These are phyloP conservation scores for Xestia rhomboidea DNA, from an alignment of 2,888 invertebrate species.

Conservation along the genomic window DNA sequence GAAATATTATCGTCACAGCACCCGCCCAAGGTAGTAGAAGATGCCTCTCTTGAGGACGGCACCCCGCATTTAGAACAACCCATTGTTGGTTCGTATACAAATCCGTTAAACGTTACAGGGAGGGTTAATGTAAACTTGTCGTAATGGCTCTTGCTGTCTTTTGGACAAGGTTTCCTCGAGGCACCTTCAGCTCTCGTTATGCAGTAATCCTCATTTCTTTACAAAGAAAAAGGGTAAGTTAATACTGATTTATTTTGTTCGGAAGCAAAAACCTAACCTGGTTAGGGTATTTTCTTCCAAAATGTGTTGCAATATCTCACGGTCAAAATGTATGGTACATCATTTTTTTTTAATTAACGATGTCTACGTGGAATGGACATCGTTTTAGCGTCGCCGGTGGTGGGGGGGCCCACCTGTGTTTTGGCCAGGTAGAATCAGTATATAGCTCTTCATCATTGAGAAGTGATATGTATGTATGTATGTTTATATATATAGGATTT, in stretches of 20 bases:
- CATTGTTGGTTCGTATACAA: slow-evolving; percentile 17
- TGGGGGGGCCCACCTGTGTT: no score
- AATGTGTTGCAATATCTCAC: background rate
- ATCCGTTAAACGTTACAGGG: slow-evolving; percentile 20
- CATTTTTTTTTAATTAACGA: background rate
- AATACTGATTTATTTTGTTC: background rate
- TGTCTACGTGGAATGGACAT: no score
- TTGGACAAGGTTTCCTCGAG: background rate
- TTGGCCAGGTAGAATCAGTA: background rate
- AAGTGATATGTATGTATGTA: no score
- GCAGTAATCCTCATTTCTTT: slow-evolving; percentile 31
- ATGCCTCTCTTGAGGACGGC: background rate
- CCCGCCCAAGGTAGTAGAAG: background rate
- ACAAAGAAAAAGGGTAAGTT: slow-evolving; percentile 23
- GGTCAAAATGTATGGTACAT: no score
- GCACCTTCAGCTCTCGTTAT: background rate
- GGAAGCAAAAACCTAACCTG: background rate
- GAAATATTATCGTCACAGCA: slow-evolving; percentile 15
- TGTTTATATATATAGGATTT: no score
- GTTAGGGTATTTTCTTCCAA: background rate
- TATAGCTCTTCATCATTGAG: no score
- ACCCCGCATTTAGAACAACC: background rate
- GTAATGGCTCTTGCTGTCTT: background rate
- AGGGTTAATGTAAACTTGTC: background rate
- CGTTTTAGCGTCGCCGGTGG: no score